Evolutionary conservation across 2,797 vertebrate species (phyloP).

Genomic region (Oceanodroma leucorhoa): DNA sequence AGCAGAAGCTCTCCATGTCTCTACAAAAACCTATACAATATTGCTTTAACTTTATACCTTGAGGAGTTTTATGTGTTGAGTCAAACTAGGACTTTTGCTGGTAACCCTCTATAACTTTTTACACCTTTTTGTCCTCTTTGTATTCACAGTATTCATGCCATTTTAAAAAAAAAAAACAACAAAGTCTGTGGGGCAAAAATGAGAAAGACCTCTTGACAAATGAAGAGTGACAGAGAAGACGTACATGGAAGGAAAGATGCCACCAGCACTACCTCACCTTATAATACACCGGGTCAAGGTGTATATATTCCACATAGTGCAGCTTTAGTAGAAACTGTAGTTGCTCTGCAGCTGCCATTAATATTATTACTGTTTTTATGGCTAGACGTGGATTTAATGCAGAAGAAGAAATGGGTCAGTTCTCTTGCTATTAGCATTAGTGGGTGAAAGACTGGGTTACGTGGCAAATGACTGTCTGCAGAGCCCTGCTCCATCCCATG

Average conservation of each 20-base stretch:
- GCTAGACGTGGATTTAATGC: background rate
- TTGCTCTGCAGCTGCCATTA: background rate
- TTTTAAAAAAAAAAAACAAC: background rate
- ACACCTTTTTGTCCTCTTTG: background rate
- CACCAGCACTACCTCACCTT: background rate
- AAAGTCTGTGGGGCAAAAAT: background rate
- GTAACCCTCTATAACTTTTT: background rate
- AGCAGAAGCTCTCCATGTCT: background rate
- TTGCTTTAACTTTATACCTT: background rate
- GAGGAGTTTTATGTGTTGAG: background rate
- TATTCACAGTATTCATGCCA: background rate
- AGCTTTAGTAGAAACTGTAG: background rate
- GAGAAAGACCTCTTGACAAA: background rate
- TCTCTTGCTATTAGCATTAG: background rate
- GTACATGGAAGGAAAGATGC: background rate
- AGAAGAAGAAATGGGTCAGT: background rate
- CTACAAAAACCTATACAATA: background rate
- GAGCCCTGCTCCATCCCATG: background rate
- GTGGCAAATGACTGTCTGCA: background rate
- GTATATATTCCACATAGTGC: background rate
- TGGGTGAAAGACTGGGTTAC: background rate
- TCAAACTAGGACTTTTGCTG: background rate
- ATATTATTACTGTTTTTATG: background rate
- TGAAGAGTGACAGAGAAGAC: background rate
- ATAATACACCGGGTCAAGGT: background rate